A percentile compares a stretch with the other conserved stretches of the same genome.
Evolutionary conservation across 2,888 invertebrate genomes (phyloP).

Genomic region (Andrena trimmerana): DNA sequence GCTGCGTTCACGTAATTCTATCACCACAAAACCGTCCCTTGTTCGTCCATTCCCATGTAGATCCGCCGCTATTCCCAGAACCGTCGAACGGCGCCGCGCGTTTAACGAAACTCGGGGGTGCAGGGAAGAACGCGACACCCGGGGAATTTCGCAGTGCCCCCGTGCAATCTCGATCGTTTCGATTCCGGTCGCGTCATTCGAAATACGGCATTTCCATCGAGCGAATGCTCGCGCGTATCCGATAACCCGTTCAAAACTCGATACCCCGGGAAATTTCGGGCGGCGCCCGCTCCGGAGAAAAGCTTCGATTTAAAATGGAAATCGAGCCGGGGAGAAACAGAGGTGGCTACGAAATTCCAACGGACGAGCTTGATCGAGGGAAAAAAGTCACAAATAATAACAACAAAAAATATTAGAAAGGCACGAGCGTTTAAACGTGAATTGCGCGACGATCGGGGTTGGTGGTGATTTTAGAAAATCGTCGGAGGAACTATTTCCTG

Average conservation of each 20-base stretch:
- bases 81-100: constrained; percentile 1
- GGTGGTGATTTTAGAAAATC: constrained; percentile 6
- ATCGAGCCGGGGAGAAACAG: constrained; percentile 28
- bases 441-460: constrained; percentile 33
- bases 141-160: neutral
- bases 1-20: neutral
- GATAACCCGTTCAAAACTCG: constrained; percentile 8
- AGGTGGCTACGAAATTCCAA: constrained; percentile 8
- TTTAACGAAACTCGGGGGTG: neutral
- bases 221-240: constrained; percentile 13
- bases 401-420: neutral
- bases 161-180: constrained; percentile 24
- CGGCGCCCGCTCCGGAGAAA: constrained; percentile 2
- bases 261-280: constrained; percentile 29
- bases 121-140: neutral
- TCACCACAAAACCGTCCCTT: constrained; percentile 15
- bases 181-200: constrained; percentile 23
- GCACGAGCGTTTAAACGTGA: neutral
- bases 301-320: constrained; percentile 57
- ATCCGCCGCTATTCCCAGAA: constrained; percentile 35
- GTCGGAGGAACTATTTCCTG: constrained; percentile 20
- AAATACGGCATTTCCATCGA: neutral
- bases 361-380: neutral
- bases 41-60: constrained; percentile 13
- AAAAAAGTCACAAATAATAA: constrained; percentile 9